A percentile compares a stretch with the other conserved stretches of the same genome.
Evolutionary conservation across 2,888 invertebrate species (phyloP).

Genomic region (Eupsilia transversa): DNA sequence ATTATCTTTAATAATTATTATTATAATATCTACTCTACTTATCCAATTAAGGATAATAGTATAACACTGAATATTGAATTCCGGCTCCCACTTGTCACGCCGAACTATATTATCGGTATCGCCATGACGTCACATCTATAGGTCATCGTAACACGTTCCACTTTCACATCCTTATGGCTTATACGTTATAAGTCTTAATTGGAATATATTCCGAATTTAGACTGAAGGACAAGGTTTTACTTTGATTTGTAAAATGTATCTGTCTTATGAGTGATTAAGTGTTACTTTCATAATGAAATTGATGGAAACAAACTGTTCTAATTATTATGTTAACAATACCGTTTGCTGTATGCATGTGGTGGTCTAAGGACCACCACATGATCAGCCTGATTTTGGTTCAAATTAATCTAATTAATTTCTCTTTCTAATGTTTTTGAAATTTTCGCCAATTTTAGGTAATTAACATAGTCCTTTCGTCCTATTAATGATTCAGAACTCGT

Average conservation of each 20-base stretch:
- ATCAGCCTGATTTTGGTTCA: no score
- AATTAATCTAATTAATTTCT: no score
- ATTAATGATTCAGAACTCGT: no score
- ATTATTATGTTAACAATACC: neutral
- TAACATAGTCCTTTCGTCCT: no score
- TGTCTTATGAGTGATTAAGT: neutral
- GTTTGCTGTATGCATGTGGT: no score
- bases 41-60: neutral
- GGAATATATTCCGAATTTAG: constrained; percentile 28
- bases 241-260: constrained; percentile 19
- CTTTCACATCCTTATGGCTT: constrained; percentile 57
- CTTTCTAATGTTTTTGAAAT: no score
- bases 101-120: constrained; percentile 16
- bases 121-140: constrained; percentile 51
- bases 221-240: constrained; percentile 30
- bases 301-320: neutral
- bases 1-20: neutral
- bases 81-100: constrained; percentile 1
- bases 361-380: no score
- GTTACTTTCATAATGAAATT: neutral
- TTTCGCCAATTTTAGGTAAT: no score
- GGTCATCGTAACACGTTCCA: constrained; percentile 39
- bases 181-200: constrained; percentile 42
- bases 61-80: constrained; percentile 12
- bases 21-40: neutral